Evolutionary conservation across 2,113 vertebrate genomes (phyloP).

Genomic region (Ptilonorhynchus violaceus): DNA sequence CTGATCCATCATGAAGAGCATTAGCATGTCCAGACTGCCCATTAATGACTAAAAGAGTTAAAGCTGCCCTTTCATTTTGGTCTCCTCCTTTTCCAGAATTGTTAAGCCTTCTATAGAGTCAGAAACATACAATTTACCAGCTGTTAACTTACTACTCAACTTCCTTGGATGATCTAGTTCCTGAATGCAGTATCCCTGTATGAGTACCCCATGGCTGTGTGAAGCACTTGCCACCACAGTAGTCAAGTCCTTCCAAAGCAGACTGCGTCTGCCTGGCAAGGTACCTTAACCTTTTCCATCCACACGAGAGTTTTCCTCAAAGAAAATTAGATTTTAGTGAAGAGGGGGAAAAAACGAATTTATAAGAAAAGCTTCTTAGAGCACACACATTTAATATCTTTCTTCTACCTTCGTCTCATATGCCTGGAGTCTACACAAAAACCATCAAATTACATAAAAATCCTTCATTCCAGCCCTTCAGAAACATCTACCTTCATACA

Average conservation of each 20-base stretch:
- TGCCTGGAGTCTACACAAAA: neutral
- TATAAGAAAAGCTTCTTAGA: neutral
- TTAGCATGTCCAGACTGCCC: neutral
- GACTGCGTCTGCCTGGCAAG: neutral
- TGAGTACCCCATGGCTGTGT: rapidly evolving
- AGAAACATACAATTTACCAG: neutral
- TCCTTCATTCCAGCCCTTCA: neutral
- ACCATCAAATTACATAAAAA: neutral
- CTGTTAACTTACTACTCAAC: neutral
- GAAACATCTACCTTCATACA: neutral
- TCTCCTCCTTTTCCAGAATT: neutral
- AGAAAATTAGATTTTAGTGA: neutral
- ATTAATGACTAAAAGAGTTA: neutral
- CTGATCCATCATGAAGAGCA: neutral
- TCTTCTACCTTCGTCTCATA: neutral
- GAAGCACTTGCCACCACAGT: neutral
- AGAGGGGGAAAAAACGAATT: no score
- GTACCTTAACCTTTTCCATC: neutral
- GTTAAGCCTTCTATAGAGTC: neutral
- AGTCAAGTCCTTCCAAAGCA: neutral
- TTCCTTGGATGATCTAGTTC: neutral
- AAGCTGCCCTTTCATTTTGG: neutral
- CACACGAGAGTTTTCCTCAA: neutral
- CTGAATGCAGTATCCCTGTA: neutral
- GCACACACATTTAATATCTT: neutral